Base-by-base conservation (phyloP, 2,888 invertebrate species). In the Melanchra persicariae region DNA sequence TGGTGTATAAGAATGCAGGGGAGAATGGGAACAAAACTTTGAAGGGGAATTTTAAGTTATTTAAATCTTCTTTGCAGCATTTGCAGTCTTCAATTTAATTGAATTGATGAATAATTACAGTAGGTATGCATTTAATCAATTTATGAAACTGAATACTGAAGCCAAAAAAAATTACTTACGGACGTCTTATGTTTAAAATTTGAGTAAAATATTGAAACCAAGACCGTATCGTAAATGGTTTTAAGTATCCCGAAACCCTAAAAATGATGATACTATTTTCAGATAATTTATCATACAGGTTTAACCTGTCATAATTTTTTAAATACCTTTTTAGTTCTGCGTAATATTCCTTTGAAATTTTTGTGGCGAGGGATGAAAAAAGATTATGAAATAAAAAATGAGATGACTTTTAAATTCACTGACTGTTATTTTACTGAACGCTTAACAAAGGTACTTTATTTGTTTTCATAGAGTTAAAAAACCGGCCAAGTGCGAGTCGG, bases 311-410 rank as follows among this genome's bases (percentile, higher is more conserved):
- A 22, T 22, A 30, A 8, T 72, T 51, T 30, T 19, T 47, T 4
- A 47, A 54, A 54, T 40, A 47, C 6, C 9, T 40, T 30, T 55
- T 40, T 57, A 4, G 22, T 26, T 26, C 17, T 17, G 10, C 4
- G 12, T n/a, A 12, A 75, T 55, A 37, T 75, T 57, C 37, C 40
- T 66, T 66, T 60, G 6, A 57, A 67, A 64, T 67, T 61, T 64
- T 12, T 61, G 58, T 47, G 34, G 52, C 8, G n/a, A 40, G 17
- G 30, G 7, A 34, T 40, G 12, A 5, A 37, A 43, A 57, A 37
- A 37, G 12, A 45, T 52, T 60, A 34, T 59, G 26, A 63, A 63
- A 70, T 59, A 55, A 63, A 70, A 75, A 59, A n/a, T 54, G 19
- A 55, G 57, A 70, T 19, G 30, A n/a, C n/a, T 49, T 64, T 34